Evolutionary conservation across 2,113 vertebrate genomes (phyloP), one percentile per base, ranked within the genome.

Genomic region (Craseonycteris thonglongyai): DNA sequence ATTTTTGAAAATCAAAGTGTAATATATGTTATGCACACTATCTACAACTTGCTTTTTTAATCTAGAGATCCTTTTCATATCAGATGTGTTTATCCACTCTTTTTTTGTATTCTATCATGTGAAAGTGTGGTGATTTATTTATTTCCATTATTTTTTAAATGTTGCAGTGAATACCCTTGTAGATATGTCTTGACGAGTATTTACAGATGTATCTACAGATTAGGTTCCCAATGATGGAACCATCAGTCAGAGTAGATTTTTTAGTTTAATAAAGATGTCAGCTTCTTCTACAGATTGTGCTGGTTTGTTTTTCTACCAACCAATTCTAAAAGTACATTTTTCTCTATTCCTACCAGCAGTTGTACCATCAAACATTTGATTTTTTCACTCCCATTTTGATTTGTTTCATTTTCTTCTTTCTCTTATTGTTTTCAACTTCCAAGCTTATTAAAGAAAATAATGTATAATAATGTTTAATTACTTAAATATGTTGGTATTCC

Each of bases 401-500:
- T 90, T 66, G 22, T 75, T 61, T 83, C 28, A 12, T 47, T 79
- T 95, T 81, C 47, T 97, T 88, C 92, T 91, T 83, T 49, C 74
- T 93, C 14, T 12, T 76, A 15, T 45, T 61, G 54, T 93, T 56
- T 38, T 12, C 24, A 74, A 40, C 24, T 76, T 93, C 42, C 1
- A 74, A 85, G 26, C 30, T 33, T 63, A n/a, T 91, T 93, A 22
- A 56, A 83, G 81, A 86, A 81, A n/a, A 94, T 54, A 59, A 42
- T 6, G 10, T 47, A 11, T n/a, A 66, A 18, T 61, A 7, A 24
- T 42, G 47, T 81, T 90, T 85, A 79, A 49, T 82, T 82, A 35
- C n/a, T 81, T 76, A 71, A 94, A 86, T 78, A 71, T 21, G 6
- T 33, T 68, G 49, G 18, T 42, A 74, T 71, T 82, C 65, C 56